Evolutionary conservation across 1,140 invertebrate genomes (phyloP), one percentile per base, ranked within the genome.

Genomic region (Papilio polyxenes): DNA sequence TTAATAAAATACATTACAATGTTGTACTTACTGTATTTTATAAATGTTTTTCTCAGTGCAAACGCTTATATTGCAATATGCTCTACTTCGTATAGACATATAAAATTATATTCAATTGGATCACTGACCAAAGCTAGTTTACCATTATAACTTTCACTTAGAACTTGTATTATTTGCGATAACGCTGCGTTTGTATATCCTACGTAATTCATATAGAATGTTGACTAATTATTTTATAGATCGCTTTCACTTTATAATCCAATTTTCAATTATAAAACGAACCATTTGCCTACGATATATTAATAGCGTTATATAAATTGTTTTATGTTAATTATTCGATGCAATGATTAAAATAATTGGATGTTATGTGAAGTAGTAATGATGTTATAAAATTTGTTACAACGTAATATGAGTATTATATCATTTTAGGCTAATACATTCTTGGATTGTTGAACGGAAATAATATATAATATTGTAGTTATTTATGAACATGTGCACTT

Each of bases 261-360:
- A 8, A 23, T 62, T 10, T 62, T 6, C 7, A 62, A 20, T 65
- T 65, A 65, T 17, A 7, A 8, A n/a, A n/a, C n/a, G n/a, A n/a
- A 59, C 5, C 2, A 13, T 13, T 59, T n/a, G 56, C 56, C n/a
- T 59, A 59, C 20, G 59, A 62, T 62, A 10, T 8, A 20, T 17
- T 10, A 10, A 62, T 62, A 23, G 59, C 59, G 62, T 23, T 65
- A 31, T 65, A 31, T 11, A 65, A 53, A 65, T n/a, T 13, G 62
- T 11, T 59, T 59, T 59, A 15, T n/a, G 62, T 65, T 65, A 65
- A 84, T 59, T 59, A 75, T 81, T 56, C n/a, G 15, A 31, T 72
- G 76, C 80, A 78, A 72, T 13, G 44, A 82, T 84, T 82, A 72
- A 81, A 81, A 31, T 59, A 31, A 37, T 65, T 65, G 13, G 10